phyloP scores from a whole-genome alignment of 1,140 invertebrate genomes.

The Cydia amplana region DNA sequence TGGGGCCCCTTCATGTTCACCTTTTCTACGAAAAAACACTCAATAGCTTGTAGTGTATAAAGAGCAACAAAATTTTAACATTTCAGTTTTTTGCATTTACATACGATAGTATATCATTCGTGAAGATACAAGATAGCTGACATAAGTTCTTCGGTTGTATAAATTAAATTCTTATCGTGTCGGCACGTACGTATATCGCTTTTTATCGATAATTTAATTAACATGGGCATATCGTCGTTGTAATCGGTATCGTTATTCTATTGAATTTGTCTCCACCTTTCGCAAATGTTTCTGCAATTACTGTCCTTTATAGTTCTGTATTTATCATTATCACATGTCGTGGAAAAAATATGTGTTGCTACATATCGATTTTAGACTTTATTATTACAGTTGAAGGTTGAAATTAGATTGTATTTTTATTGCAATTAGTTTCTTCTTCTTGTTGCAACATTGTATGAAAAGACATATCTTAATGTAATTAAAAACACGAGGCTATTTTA shows the following conservation, averaged over 20 bases:
- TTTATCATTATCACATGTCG: slow-evolving; percentile 14
- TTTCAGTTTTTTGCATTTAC: background rate
- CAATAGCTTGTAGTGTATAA: background rate
- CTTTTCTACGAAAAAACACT: background rate
- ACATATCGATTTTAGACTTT: background rate
- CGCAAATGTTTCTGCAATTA: background rate
- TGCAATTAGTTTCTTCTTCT: background rate
- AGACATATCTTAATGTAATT: slow-evolving; percentile 4
- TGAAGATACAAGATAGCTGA: background rate
- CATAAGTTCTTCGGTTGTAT: background rate
- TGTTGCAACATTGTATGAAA: background rate
- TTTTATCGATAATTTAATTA: slow-evolving; percentile 15
- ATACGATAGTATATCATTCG: background rate
- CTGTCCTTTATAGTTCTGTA: slow-evolving; percentile 6
- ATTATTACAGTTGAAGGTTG: background rate
- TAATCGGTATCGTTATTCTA: background rate
- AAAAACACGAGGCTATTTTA: slow-evolving; percentile 1
- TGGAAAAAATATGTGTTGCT: background rate
- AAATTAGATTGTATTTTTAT: background rate
- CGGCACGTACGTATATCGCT: background rate
- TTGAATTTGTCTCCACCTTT: slow-evolving; percentile 10
- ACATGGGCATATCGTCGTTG: background rate
- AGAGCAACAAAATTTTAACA: too few relatives aligned
- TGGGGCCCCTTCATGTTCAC: background rate
- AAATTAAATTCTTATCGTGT: slow-evolving; percentile 7